Evolutionary conservation across 2,113 vertebrate genomes (phyloP).

Genomic region (Athene noctua): DNA sequence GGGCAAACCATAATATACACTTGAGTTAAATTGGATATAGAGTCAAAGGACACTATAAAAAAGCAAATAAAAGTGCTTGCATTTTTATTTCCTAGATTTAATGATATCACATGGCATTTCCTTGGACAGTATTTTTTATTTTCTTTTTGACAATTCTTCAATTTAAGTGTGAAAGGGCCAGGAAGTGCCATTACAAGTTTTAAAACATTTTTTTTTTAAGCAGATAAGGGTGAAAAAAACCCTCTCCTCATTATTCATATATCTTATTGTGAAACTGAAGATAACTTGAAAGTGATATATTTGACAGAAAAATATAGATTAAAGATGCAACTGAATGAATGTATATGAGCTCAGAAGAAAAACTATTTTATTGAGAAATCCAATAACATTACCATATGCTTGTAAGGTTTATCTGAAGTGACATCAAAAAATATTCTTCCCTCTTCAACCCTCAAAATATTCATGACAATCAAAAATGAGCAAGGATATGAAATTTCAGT

Average conservation of each 20-base stretch:
- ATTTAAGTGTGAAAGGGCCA: neutral
- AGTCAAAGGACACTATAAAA: neutral
- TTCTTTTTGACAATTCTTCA: neutral
- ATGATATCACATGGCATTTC: neutral
- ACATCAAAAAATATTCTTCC: neutral
- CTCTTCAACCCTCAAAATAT: neutral
- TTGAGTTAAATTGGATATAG: neutral
- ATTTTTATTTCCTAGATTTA: neutral
- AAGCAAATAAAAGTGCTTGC: neutral
- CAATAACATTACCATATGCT: neutral
- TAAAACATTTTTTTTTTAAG: neutral
- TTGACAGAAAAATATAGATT: neutral
- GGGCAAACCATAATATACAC: neutral
- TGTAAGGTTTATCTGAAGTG: neutral
- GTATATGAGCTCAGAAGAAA: neutral
- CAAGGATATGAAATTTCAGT: neutral
- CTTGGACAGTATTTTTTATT: neutral
- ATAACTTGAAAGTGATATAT: neutral
- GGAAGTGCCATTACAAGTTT: neutral
- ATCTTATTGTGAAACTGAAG: neutral
- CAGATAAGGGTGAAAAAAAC: neutral
- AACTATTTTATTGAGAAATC: neutral
- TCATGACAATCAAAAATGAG: neutral
- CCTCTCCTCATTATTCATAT: neutral
- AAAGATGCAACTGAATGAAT: neutral